phyloP scores from a whole-genome alignment of 2,113 vertebrate genomes.

The Engraulis encrasicolus region DNA sequence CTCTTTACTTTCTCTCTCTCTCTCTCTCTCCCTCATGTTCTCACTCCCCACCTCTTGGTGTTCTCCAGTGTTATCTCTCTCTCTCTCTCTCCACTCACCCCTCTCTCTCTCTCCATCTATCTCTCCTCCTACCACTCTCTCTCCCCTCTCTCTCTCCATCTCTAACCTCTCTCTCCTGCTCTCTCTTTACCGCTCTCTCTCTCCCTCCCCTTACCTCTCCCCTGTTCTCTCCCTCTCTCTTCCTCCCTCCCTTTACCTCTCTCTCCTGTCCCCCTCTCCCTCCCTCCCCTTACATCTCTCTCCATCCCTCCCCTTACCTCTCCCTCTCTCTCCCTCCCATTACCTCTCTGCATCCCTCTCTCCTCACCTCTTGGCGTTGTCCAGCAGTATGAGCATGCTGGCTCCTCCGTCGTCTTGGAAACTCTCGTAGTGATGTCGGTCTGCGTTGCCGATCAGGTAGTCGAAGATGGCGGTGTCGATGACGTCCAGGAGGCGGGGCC shows the following conservation, averaged over 20 bases:
- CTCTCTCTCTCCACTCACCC: too few relatives aligned
- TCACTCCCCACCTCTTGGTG: conserved; percentile 94
- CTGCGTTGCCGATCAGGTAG: conserved; percentile 95
- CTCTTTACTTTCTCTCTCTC: too few relatives aligned
- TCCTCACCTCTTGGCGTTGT: conserved; percentile 94
- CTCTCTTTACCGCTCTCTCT: not conserved
- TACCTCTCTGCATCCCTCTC: too few relatives aligned
- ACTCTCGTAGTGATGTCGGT: conserved; percentile 98
- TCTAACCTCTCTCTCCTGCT: too few relatives aligned
- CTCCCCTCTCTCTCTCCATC: too few relatives aligned
- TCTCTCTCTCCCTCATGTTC: too few relatives aligned
- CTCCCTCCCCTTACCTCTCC: not conserved
- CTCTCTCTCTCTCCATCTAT: too few relatives aligned
- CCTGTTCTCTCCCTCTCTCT: not conserved
- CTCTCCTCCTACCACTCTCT: too few relatives aligned
- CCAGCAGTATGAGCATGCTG: conserved; percentile 97
- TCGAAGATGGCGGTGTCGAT: conserved; percentile 96
- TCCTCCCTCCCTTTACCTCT: not conserved
- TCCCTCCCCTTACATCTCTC: not conserved
- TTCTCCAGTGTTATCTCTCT: conserved; percentile 89
- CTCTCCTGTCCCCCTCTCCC: too few relatives aligned
- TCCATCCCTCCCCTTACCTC: too few relatives aligned
- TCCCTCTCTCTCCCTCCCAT: too few relatives aligned
- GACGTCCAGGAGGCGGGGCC: conserved; percentile 92
- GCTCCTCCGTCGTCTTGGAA: conserved; percentile 97